phyloP scores from a whole-genome alignment of 1,140 invertebrate species.

The Parapsyche elsis region DNA sequence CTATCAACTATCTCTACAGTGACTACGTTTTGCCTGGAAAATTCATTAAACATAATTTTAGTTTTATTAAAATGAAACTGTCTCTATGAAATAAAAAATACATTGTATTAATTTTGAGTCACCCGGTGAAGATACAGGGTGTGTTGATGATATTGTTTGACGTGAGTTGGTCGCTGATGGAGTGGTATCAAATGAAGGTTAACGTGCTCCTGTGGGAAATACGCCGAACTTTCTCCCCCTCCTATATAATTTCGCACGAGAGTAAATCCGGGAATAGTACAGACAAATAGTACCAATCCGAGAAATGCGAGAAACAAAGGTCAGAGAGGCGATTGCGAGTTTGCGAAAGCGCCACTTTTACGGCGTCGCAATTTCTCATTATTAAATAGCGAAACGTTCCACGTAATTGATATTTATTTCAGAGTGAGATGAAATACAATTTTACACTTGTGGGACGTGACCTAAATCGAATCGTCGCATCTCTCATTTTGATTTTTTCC shows the following conservation, averaged over 20 bases:
- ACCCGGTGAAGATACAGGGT: neutral
- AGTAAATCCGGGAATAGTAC: neutral
- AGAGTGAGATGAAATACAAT: too few relatives aligned
- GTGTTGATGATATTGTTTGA: neutral
- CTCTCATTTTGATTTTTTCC: too few relatives aligned
- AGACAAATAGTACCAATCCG: neutral
- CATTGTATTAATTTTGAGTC: too few relatives aligned
- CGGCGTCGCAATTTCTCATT: too few relatives aligned
- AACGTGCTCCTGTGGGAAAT: conserved; percentile 19
- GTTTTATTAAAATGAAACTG: too few relatives aligned
- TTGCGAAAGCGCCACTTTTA: neutral
- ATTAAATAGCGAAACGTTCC: neutral
- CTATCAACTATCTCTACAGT: too few relatives aligned
- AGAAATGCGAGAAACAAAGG: neutral
- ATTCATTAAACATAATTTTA: too few relatives aligned
- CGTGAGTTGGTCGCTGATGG: conserved; percentile 1
- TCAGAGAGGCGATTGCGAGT: neutral
- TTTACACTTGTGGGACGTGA: too few relatives aligned
- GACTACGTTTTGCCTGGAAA: too few relatives aligned
- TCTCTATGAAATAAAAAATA: too few relatives aligned
- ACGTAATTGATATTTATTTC: neutral
- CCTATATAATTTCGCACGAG: neutral
- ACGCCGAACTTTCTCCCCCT: neutral
- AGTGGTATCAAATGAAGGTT: conserved; percentile 16
- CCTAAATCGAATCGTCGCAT: too few relatives aligned